Base-by-base conservation (phyloP, 2,113 vertebrate species). In the Catharus fuscescens region DNA sequence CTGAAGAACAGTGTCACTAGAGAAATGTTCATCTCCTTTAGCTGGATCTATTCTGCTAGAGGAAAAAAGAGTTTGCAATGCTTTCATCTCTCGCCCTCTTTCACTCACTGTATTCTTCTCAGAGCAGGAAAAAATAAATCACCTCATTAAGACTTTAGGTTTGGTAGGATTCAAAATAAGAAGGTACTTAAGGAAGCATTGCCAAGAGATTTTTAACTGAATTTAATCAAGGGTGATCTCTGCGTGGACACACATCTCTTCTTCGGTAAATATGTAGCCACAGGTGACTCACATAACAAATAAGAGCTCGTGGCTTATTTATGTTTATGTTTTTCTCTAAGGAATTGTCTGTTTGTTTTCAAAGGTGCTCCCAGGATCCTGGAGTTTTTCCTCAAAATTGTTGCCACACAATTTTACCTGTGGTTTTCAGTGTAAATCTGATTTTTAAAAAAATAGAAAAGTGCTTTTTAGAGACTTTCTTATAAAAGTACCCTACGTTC, bases 401-500 rank as follows among this genome's bases (percentile, higher is more conserved):
- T 53, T 97, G 96, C 98, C 97, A 98, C 5, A 74, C 74, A 86
- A 97, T 94, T 72, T 57, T 97, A 54, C 72, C 80, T 40, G 93
- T 95, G 74, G 92, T 62, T 95, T 78, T 96, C 60, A 98, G 67
- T 42, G 94, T 93, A 85, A 97, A 96, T 29, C 97, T 98, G 72
- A 72, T 90, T 82, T 84, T 45, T 60, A 18, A 31, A 26, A 64
- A 26, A 61, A 24, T 61, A 12, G 28, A 28, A 56, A 80, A 2
- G 8, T 5, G 29, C 60, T 80, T 32, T 88, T 29, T 52, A 47
- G 81, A 80, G 6, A 13, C 14, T 85, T 88, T 69, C 21, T 53
- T 32, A 20, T 23, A 34, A 77, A 87, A 88, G 23, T 5, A 76
- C 17, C 66, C 59, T 9, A 29, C 0, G 0, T 76, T 60, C 73